A percentile compares a stretch with the other conserved stretches of the same genome.
Conservation (phyloP, 2,797 vertebrate genomes). For the Bradypodion pumilum region DNA sequence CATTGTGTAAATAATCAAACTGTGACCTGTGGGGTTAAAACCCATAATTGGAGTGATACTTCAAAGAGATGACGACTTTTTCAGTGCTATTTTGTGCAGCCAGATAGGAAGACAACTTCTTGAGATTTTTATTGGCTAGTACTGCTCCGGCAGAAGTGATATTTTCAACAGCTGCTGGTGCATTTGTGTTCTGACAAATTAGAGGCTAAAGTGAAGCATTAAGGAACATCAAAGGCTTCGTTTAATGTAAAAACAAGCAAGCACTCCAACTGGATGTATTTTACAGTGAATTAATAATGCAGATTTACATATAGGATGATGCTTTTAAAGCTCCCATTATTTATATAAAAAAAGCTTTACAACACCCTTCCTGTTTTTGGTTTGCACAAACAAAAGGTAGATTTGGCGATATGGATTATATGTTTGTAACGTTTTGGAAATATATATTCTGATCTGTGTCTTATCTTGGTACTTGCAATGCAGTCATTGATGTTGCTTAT, state of each 20-base stretch:
- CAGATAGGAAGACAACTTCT: slow-evolving; percentile 79
- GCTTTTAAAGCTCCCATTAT: slow-evolving; percentile 51
- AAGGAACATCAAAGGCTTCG: slow-evolving; percentile 83
- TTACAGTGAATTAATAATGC: slow-evolving; percentile 79
- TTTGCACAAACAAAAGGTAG: slow-evolving; percentile 54
- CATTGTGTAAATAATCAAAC: slow-evolving; percentile 99
- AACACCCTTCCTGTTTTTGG: slow-evolving; percentile 44
- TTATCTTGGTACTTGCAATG: background rate
- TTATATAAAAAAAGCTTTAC: slow-evolving; percentile 61
- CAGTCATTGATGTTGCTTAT: background rate
- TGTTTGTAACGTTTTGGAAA: slow-evolving; percentile 37
- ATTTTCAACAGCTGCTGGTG: slow-evolving; percentile 85
- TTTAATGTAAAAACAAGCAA: slow-evolving; percentile 83
- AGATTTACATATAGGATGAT: slow-evolving; percentile 74
- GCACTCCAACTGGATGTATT: slow-evolving; percentile 79
- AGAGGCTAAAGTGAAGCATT: slow-evolving; percentile 83
- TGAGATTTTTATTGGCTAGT: slow-evolving; percentile 78
- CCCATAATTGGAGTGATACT: slow-evolving; percentile 99
- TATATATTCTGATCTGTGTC: slow-evolving; percentile 15
- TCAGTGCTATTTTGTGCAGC: slow-evolving; percentile 78
- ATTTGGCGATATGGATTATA: slow-evolving; percentile 43
- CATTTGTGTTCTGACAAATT: slow-evolving; percentile 81
- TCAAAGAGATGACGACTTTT: slow-evolving; percentile 96
- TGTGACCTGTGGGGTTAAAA: slow-evolving; percentile 97
- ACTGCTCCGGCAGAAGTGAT: slow-evolving; percentile 84